Percentiles rank a stretch among this genome's conserved stretches.
These are phyloP conservation scores for Aplochiton taeniatus DNA, from an alignment of 2,797 vertebrate species.

Conservation along the genomic window DNA sequence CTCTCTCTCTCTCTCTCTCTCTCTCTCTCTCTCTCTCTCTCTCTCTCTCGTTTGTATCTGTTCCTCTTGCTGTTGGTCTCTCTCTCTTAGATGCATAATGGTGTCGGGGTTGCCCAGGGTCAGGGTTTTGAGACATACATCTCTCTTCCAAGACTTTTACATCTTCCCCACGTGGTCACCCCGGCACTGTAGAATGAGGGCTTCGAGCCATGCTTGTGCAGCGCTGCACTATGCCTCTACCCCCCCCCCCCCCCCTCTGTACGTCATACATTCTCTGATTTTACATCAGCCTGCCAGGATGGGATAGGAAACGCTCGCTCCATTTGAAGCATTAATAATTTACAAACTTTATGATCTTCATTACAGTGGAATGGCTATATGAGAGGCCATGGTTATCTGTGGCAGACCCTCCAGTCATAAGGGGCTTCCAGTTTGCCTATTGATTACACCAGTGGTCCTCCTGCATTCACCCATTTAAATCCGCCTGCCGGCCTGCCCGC, in stretches of 20 bases:
- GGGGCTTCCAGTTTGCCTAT: conserved; percentile 45
- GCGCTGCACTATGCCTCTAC: background rate
- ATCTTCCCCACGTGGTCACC: conserved; percentile 7
- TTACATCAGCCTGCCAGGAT: conserved; percentile 14
- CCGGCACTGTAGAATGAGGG: conserved; percentile 13
- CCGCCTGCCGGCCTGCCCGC: conserved; percentile 27
- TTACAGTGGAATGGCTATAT: conserved; percentile 47
- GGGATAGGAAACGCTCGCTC: conserved; percentile 38
- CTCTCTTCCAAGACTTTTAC: conserved; percentile 17
- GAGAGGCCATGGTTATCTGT: conserved; percentile 58
- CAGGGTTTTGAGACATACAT: conserved; percentile 30
- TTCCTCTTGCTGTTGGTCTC: background rate
- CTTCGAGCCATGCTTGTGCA: conserved; percentile 25
- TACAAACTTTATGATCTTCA: conserved; percentile 55
- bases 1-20: background rate
- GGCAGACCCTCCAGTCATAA: conserved; percentile 45
- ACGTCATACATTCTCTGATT: conserved; percentile 19
- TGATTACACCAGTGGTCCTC: conserved; percentile 53
- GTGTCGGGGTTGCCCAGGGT: conserved; percentile 15
- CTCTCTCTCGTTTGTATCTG: background rate
- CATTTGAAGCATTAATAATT: conserved; percentile 60
- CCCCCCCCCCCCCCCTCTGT: too few species aligned
- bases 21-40: background rate
- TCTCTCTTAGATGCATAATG: background rate
- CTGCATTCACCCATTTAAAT: conserved; percentile 14